Evolutionary conservation across 1,140 invertebrate genomes (phyloP).

Genomic region (Magallana ariakensis): DNA sequence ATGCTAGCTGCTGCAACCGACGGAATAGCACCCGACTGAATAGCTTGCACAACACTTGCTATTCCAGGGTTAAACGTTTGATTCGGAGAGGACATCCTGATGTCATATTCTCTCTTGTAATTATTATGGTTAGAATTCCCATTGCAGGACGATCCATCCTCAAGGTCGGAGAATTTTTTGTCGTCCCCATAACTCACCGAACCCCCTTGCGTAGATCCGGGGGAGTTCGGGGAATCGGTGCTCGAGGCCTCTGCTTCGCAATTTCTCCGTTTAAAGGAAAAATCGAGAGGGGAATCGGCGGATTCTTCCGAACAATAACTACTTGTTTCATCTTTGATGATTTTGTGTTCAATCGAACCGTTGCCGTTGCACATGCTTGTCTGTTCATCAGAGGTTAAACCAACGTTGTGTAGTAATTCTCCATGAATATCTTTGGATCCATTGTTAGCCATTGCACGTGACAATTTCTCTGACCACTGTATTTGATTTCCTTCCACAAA

Average conservation of each 20-base stretch:
- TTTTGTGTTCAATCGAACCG: conserved; percentile 25
- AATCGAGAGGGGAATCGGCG: conserved; percentile 63
- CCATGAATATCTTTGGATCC: conserved; percentile 22
- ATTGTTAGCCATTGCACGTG: conserved; percentile 51
- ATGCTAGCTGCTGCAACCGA: conserved; percentile 45
- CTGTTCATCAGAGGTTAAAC: conserved; percentile 20
- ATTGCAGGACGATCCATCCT: conserved; percentile 38
- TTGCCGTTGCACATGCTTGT: conserved; percentile 49
- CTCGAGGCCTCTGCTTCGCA: conserved; percentile 61
- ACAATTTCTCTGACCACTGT: background rate
- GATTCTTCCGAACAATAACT: conserved; percentile 62
- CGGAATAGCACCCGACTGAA: conserved; percentile 53
- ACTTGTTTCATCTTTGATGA: conserved; percentile 40
- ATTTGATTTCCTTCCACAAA: background rate
- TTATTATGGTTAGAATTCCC: conserved; percentile 41
- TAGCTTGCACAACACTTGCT: conserved; percentile 50
- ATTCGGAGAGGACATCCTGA: background rate
- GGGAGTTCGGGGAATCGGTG: conserved; percentile 59
- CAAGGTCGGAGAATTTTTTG: conserved; percentile 51
- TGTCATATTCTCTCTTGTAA: conserved; percentile 29
- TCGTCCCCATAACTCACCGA: conserved; percentile 57
- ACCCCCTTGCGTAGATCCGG: conserved; percentile 59
- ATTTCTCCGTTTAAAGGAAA: conserved; percentile 65
- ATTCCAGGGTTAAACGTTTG: conserved; percentile 38
- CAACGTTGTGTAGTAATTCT: conserved; percentile 34